phyloP scores from a whole-genome alignment of 1,140 invertebrate species.

The Camponotus floridanus region DNA sequence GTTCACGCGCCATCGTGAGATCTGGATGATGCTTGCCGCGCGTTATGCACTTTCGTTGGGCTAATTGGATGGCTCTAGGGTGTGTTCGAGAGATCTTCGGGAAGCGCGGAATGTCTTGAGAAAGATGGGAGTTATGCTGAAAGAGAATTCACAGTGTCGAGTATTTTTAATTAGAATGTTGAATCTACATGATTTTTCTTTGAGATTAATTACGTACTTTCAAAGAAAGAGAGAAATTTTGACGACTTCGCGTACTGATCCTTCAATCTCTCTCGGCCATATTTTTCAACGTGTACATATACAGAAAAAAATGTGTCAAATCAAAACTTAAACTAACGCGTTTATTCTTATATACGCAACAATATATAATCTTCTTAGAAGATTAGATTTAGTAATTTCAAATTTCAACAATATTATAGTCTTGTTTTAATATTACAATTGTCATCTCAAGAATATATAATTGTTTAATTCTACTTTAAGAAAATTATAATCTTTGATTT shows the following conservation, averaged over 20 bases:
- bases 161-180: constrained; percentile 37
- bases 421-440: too few relatives aligned
- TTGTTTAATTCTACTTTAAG: too few relatives aligned
- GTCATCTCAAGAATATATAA: too few relatives aligned
- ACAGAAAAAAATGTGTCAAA: too few relatives aligned
- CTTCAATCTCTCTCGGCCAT: background rate
- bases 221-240: background rate
- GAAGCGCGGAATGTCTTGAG: background rate
- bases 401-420: too few relatives aligned
- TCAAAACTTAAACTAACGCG: too few relatives aligned
- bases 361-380: too few relatives aligned
- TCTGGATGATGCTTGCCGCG: constrained; percentile 21
- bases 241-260: background rate
- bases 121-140: background rate
- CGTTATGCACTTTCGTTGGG: constrained; percentile 35
- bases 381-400: too few relatives aligned
- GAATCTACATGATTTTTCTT: background rate
- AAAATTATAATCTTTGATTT: too few relatives aligned
- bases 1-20: constrained; percentile 1
- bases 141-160: background rate
- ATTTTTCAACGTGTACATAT: background rate
- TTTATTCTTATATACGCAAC: too few relatives aligned
- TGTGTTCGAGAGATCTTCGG: constrained; percentile 26
- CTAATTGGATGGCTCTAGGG: constrained; percentile 40
- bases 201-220: background rate